Conservation (phyloP, 1,140 invertebrate genomes). For the Wiebesia pumilae region DNA sequence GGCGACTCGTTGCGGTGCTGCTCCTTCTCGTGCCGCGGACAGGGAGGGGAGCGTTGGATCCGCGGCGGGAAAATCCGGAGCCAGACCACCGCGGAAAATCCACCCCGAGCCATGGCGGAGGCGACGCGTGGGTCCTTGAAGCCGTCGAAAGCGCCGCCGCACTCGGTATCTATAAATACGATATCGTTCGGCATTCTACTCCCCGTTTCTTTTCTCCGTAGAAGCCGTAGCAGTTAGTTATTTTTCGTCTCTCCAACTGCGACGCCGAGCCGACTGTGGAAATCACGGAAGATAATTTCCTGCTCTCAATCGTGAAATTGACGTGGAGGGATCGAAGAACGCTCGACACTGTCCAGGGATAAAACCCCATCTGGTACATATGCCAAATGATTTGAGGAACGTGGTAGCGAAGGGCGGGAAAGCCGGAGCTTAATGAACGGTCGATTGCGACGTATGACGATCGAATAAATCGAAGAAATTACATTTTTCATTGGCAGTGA, state of each 20-base stretch:
- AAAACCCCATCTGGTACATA: neutral
- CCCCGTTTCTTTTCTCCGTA: neutral
- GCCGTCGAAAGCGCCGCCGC: neutral
- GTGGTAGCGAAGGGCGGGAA: no score
- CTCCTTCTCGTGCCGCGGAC: no score
- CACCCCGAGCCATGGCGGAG: neutral
- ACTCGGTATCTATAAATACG: conserved; percentile 37
- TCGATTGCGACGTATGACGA: neutral
- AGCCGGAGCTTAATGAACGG: no score
- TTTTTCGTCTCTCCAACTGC: neutral
- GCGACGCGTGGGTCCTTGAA: conserved; percentile 17
- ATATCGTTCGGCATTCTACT: conserved; percentile 20
- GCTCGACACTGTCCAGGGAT: no score
- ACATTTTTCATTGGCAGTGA: neutral
- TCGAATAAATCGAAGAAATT: neutral
- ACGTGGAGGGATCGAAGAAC: no score
- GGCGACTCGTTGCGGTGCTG: neutral
- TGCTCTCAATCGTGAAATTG: neutral
- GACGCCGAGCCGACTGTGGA: neutral
- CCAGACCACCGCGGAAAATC: neutral
- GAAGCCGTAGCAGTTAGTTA: neutral
- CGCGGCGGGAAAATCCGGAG: neutral
- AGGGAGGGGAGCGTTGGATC: no score
- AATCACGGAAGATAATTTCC: neutral
- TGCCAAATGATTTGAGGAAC: no score